These are phyloP conservation scores for Hemitrygon akajei DNA, from an alignment of 2,797 vertebrate species.

Conservation along the genomic window DNA sequence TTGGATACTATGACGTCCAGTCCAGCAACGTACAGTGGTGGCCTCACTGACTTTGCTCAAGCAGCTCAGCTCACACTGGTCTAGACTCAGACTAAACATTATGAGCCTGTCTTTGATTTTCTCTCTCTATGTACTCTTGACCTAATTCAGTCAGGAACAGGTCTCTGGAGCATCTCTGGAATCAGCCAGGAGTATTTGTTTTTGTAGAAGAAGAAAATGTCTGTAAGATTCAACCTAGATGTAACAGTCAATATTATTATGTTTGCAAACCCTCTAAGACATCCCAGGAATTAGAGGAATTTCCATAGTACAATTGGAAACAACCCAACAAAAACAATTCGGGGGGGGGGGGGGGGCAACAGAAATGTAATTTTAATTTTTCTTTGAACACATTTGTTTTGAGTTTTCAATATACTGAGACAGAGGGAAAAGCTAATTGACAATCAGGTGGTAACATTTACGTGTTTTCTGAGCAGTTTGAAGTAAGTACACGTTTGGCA, in stretches of 20 bases:
- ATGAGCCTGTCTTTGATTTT: not conserved
- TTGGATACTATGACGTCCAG: not conserved
- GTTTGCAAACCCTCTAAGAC: not conserved
- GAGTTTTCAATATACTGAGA: not conserved
- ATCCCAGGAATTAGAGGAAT: not conserved
- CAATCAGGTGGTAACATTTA: not conserved
- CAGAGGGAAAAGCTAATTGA: not conserved
- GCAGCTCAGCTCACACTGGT: not conserved
- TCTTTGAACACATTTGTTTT: not conserved
- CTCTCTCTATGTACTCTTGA: not conserved
- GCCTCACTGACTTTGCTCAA: not conserved
- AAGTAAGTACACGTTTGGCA: too few relatives aligned
- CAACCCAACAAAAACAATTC: not conserved
- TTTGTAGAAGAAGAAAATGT: not conserved
- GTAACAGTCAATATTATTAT: not conserved
- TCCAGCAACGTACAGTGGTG: not conserved
- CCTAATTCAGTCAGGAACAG: not conserved
- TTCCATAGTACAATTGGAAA: not conserved
- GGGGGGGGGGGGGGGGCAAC: not conserved
- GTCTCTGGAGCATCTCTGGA: not conserved
- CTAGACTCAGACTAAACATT: not conserved
- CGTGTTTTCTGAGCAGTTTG: not conserved
- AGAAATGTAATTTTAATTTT: not conserved
- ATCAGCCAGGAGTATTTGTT: not conserved
- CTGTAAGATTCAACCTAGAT: not conserved